Evolutionary conservation across 1,140 invertebrate genomes (phyloP).

Genomic region (Varroa destructor): DNA sequence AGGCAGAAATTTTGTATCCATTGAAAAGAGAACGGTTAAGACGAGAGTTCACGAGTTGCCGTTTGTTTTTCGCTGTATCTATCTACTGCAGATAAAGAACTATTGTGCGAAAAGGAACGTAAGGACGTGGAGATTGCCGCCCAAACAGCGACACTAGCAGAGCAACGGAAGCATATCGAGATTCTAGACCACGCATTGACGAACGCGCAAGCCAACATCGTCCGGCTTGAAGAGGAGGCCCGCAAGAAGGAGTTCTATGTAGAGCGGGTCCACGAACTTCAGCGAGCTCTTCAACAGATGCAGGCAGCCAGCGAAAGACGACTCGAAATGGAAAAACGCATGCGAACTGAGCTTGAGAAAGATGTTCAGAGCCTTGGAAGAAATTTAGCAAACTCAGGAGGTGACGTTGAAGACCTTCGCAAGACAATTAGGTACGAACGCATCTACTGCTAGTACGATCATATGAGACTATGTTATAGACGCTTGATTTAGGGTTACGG

Average conservation of each 20-base stretch:
- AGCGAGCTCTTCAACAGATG: slow-evolving; percentile 64
- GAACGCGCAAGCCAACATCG: slow-evolving; percentile 74
- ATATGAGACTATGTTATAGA: no score
- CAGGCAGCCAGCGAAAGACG: slow-evolving; percentile 67
- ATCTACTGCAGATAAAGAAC: slow-evolving; percentile 58
- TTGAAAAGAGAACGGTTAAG: no score
- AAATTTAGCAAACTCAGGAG: slow-evolving; percentile 48
- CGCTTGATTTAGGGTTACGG: no score
- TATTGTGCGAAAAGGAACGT: slow-evolving; percentile 66
- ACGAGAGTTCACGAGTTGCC: no score
- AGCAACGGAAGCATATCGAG: slow-evolving; percentile 80
- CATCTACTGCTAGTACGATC: no score
- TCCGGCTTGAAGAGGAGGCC: slow-evolving; percentile 74
- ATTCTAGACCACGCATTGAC: slow-evolving; percentile 78
- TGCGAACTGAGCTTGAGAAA: slow-evolving; percentile 61
- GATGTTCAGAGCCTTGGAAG: slow-evolving; percentile 47
- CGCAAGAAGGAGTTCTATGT: slow-evolving; percentile 72
- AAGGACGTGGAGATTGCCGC: slow-evolving; percentile 80
- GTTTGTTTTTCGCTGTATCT: no score
- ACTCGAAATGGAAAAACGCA: slow-evolving; percentile 58
- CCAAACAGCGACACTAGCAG: slow-evolving; percentile 70
- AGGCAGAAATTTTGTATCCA: no score
- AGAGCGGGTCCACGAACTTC: slow-evolving; percentile 64
- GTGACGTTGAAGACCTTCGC: slow-evolving; percentile 36
- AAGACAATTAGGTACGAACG: no score